These are phyloP conservation scores for Notothenia coriiceps DNA, from an alignment of 2,113 vertebrate genomes.

Conservation along the genomic window DNA sequence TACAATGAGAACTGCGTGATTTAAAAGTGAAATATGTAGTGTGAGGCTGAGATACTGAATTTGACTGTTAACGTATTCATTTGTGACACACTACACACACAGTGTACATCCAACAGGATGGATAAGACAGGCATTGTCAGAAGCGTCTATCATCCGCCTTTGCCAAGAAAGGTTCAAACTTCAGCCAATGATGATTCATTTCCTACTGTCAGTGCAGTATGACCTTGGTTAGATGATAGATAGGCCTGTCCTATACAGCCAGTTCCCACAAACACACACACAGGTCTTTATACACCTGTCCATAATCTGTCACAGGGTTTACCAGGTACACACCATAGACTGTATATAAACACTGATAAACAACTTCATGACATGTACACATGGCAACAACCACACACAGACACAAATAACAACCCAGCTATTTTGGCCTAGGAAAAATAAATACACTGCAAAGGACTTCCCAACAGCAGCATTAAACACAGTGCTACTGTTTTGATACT, in stretches of 20 bases:
- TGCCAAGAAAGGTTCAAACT: conserved; percentile 20
- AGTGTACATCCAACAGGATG: conserved; percentile 18
- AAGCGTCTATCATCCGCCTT: conserved; percentile 2
- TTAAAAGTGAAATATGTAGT: conserved; percentile 5
- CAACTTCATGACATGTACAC: conserved; percentile 15
- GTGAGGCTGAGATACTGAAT: conserved; percentile 12
- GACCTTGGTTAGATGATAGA: conserved; percentile 35
- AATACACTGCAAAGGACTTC: background rate
- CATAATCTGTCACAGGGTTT: conserved; percentile 35
- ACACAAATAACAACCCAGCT: conserved; percentile 4
- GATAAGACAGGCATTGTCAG: background rate
- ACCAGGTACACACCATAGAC: background rate
- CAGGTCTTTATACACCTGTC: conserved; percentile 48
- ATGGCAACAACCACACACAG: conserved; percentile 48
- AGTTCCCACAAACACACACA: conserved; percentile 44
- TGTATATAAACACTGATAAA: conserved; percentile 28
- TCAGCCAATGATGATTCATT: conserved; percentile 33
- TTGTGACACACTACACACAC: conserved; percentile 38
- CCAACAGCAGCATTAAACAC: background rate
- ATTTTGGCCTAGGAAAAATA: no score
- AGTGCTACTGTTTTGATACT: background rate
- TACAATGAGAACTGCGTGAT: background rate
- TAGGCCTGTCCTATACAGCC: conserved; percentile 32
- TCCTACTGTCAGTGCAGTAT: conserved; percentile 7
- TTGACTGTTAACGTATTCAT: conserved; percentile 28